phyloP scores from a whole-genome alignment of 2,113 vertebrate genomes.

The Castor canadensis region DNA sequence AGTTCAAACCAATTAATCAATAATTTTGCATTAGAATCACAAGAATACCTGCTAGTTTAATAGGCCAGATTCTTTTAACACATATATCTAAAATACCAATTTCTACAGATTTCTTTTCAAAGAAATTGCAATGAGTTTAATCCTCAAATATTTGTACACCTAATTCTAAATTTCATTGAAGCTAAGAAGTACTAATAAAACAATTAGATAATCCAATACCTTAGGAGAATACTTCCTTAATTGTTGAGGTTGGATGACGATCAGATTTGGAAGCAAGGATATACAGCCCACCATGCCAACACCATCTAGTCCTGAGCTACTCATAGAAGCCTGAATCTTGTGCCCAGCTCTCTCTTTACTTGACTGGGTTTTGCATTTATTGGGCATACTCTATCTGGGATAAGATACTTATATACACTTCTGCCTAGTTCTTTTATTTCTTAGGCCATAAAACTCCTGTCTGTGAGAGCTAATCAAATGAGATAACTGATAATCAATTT shows the following conservation, averaged over 20 bases:
- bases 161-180: not conserved
- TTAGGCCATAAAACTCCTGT: not conserved
- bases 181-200: not conserved
- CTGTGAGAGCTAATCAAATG: not conserved
- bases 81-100: not conserved
- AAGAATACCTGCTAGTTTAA: not conserved
- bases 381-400: not conserved
- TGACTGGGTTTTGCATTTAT: not conserved
- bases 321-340: not conserved
- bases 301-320: too few relatives aligned
- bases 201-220: not conserved
- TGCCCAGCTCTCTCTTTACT: not conserved
- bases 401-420: not conserved
- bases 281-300: fast-evolving
- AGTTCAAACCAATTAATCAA: not conserved
- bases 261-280: too few relatives aligned
- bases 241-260: not conserved
- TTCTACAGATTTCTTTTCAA: not conserved
- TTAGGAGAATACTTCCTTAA: not conserved
- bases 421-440: not conserved
- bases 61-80: not conserved
- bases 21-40: not conserved
- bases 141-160: not conserved
- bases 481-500: not conserved
- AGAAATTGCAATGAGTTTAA: not conserved